Evolutionary conservation across 2,888 invertebrate genomes (phyloP), one percentile per base, ranked within the genome.

Genomic region (Ecliptopera silaceata): DNA sequence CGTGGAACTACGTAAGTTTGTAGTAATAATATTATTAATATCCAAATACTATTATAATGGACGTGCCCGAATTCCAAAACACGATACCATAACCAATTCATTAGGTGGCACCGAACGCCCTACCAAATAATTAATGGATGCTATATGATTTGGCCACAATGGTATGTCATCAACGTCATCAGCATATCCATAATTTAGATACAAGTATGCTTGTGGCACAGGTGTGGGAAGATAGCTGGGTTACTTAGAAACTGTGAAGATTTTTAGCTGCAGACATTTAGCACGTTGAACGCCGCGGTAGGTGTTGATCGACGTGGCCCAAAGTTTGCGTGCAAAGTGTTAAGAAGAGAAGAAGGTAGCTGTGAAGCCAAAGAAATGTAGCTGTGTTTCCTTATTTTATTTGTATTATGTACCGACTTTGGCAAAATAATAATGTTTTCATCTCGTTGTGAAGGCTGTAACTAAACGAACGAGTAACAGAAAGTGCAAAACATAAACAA

Each of bases 91-190:
- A 54, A 29, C 42, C 70, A 69, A 77, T 83, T 80, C 75, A 80
- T 82, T 78, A 82, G 69, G 68, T 66, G 67, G 74, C 75, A 80
- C 78, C 73, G 75, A 69, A 65, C 69, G 66, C 72, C 68, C 69
- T 71, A 71, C 76, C 72, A 86, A 81, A 87, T 87, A 82, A 87
- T 86, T 88, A 86, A 87, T 82, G 81, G 77, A 75, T 61, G 74
- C 75, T 74, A 78, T 87, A 86, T 85, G 82, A 86, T 88, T 86
- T 86, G 78, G 74, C 78, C 84, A 87, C 86, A 88, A 88, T 86
- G 78, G 75, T 65, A 58, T 81, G 84, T 87, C 84, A 86, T 86
- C 84, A 86, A 70, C 75, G 76, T 72, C 71, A 73, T 61, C 68
- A 59, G 60, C 63, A 61, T 51, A 62, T 64, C 64, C 60, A 62